These are phyloP conservation scores for Dolichomitus sp. DNA, from an alignment of 2,888 invertebrate genomes.

Conservation along the genomic window DNA sequence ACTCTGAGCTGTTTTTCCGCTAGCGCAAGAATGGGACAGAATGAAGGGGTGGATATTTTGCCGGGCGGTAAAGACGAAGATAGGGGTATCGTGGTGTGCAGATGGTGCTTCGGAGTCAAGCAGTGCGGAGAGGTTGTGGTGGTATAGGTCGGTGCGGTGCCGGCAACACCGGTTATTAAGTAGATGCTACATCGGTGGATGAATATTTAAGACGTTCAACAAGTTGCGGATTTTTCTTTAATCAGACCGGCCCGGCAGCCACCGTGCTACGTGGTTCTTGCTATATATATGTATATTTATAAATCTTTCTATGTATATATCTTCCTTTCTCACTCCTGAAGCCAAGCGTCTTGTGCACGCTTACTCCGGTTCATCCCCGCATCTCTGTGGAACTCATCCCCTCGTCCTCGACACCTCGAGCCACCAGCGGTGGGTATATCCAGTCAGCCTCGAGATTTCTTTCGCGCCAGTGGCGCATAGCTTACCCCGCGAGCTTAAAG, in stretches of 20 bases:
- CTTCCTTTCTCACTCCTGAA: constrained; percentile 28
- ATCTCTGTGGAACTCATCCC: constrained; percentile 43
- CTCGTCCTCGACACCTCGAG: constrained; percentile 40
- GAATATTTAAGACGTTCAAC: constrained; percentile 86
- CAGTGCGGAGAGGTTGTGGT: constrained; percentile 23
- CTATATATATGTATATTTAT: constrained; percentile 32
- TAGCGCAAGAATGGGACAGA: constrained; percentile 25
- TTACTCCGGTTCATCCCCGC: constrained; percentile 68
- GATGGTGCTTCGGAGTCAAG: constrained; percentile 67
- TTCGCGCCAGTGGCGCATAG: constrained; percentile 42
- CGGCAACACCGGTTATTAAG: constrained; percentile 84
- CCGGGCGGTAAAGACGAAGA: constrained; percentile 19
- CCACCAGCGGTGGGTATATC: constrained; percentile 14
- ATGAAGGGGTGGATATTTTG: constrained; percentile 37
- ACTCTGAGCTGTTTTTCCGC: constrained; percentile 28
- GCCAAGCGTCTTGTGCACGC: constrained; percentile 62
- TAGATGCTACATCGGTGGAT: constrained; percentile 84
- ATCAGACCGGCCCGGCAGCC: constrained; percentile 68
- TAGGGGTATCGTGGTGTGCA: constrained; percentile 68
- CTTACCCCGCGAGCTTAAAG: constrained; percentile 50
- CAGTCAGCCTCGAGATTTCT: constrained; percentile 51
- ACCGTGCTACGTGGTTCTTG: constrained; percentile 38
- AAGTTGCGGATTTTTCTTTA: constrained; percentile 85
- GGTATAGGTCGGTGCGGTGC: constrained; percentile 73
- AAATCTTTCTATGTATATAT: constrained; percentile 10